Conservation (phyloP, 2,113 vertebrate genomes). For the Cnemophilus loriae region DNA sequence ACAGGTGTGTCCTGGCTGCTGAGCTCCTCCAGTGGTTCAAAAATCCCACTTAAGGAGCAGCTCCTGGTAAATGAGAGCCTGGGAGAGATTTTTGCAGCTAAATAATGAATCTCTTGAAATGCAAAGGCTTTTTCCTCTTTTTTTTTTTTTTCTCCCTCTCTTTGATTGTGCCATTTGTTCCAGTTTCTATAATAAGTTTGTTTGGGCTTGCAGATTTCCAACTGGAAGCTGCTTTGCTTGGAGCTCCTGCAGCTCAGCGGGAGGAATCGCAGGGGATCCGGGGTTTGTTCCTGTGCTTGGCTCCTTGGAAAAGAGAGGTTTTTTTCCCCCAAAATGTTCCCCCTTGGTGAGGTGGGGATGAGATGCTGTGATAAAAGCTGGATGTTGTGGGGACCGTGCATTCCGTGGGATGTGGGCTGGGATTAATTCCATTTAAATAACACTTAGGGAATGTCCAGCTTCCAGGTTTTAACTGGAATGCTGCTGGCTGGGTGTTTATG, state of each 20-base stretch:
- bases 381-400: rapidly evolving
- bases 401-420: not conserved
- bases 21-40: not conserved
- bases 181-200: conserved; percentile 59
- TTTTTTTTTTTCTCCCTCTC: rapidly evolving
- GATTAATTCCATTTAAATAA: not conserved
- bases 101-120: conserved; percentile 34
- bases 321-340: not conserved
- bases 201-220: conserved; percentile 64
- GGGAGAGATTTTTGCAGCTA: conserved; percentile 1
- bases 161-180: conserved; percentile 62
- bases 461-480: not conserved
- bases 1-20: conserved; percentile 13
- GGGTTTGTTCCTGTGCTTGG: rapidly evolving
- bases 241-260: not conserved
- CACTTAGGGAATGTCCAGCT: not conserved
- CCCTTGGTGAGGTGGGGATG: not conserved
- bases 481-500: not conserved
- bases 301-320: not conserved
- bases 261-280: rapidly evolving
- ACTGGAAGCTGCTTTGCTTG: not conserved
- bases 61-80: not conserved
- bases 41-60: not conserved
- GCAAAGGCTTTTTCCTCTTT: not conserved
- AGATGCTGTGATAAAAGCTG: not conserved